phyloP scores from a whole-genome alignment of 1,140 invertebrate genomes.

The Drosophila mauritiana region DNA sequence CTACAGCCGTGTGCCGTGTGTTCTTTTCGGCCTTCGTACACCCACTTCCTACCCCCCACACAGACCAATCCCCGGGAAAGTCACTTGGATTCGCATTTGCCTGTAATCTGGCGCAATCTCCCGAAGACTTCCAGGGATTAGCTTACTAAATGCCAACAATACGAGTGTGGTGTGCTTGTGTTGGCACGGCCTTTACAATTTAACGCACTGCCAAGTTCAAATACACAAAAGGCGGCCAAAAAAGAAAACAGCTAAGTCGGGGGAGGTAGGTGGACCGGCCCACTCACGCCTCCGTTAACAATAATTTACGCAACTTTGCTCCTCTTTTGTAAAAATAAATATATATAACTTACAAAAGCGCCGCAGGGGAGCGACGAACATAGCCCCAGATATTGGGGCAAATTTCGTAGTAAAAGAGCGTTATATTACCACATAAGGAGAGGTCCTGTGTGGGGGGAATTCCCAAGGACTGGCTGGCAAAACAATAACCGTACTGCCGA shows the following conservation, averaged over 20 bases:
- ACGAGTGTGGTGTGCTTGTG: constrained; percentile 36
- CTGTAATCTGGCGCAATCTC: constrained; percentile 70
- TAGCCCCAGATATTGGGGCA: constrained; percentile 47
- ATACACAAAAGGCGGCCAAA: constrained; percentile 73
- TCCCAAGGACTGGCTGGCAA: constrained; percentile 37
- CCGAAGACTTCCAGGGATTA: constrained; percentile 75
- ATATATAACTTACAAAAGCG: constrained; percentile 75
- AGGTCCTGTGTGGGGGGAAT: neutral
- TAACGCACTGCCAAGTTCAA: constrained; percentile 82
- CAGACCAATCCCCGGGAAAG: constrained; percentile 22
- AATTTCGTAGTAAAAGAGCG: constrained; percentile 78
- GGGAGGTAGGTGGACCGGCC: constrained; percentile 11
- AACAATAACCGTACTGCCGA: constrained; percentile 68
- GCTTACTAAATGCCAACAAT: constrained; percentile 61
- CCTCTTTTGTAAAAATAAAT: constrained; percentile 78
- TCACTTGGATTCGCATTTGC: constrained; percentile 64
- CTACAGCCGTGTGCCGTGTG: constrained; percentile 43
- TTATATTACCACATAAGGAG: constrained; percentile 61
- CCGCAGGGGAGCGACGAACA: constrained; percentile 39
- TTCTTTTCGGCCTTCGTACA: constrained; percentile 56
- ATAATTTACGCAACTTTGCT: constrained; percentile 82
- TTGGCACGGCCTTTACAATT: constrained; percentile 76
- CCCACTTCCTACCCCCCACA: constrained; percentile 4
- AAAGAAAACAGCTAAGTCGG: constrained; percentile 35
- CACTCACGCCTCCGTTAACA: constrained; percentile 78